phyloP scores from a whole-genome alignment of 2,888 invertebrate species.

The Pherbina coryleti region DNA sequence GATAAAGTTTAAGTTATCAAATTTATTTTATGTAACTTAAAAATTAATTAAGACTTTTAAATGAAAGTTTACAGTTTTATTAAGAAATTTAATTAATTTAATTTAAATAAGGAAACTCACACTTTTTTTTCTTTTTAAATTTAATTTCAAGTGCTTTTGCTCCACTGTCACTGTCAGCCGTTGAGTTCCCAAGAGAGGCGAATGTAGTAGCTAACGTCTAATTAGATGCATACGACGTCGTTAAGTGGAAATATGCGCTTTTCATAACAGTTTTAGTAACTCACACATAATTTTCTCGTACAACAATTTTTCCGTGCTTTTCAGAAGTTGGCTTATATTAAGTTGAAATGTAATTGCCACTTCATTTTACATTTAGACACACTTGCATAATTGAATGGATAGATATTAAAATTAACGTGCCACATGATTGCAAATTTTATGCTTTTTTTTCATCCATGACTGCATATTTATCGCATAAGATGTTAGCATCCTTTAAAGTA shows the following conservation, averaged over 20 bases:
- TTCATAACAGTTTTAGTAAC: slow-evolving; percentile 36
- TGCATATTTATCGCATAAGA: no score
- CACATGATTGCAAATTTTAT: no score
- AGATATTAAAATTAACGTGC: no score
- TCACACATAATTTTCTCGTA: not conserved
- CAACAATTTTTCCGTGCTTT: not conserved
- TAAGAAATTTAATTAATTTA: no score
- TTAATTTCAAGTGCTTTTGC: not conserved
- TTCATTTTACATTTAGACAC: slow-evolving; percentile 9
- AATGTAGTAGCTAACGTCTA: slow-evolving; percentile 14
- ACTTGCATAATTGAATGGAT: not conserved
- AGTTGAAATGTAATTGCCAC: slow-evolving; percentile 30
- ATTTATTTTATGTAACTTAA: not conserved
- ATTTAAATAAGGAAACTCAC: not conserved
- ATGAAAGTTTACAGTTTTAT: no score
- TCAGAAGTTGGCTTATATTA: slow-evolving; percentile 8
- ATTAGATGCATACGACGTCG: slow-evolving; percentile 43
- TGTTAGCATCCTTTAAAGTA: no score
- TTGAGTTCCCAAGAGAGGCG: not conserved
- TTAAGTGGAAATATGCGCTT: slow-evolving; percentile 41
- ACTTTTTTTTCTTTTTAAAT: no score
- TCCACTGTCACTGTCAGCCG: not conserved
- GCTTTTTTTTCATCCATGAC: no score
- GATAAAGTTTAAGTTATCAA: not conserved
- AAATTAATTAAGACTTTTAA: not conserved